Evolutionary conservation across 2,797 vertebrate species (phyloP).

Genomic region (Clamator glandarius): DNA sequence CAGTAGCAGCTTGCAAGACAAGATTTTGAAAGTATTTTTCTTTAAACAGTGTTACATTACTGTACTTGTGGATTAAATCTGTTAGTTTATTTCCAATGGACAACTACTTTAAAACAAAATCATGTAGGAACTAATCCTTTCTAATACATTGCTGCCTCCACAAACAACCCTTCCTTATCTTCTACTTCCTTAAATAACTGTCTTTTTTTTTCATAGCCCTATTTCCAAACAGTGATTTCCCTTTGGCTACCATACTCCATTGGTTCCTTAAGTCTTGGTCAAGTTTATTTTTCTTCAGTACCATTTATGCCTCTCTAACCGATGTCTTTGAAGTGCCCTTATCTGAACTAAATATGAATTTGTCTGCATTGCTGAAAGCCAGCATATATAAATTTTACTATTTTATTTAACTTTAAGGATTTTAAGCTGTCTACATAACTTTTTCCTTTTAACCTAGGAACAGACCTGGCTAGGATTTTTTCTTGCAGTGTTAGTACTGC

Average conservation of each 20-base stretch:
- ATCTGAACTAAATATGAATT: conserved; percentile 38
- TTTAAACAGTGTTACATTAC: not conserved
- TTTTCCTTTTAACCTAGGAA: conserved; percentile 45
- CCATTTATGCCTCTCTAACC: conserved; percentile 11
- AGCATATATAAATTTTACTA: not conserved
- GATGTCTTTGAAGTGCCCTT: conserved; percentile 44
- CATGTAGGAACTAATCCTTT: not conserved
- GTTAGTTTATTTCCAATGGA: not conserved
- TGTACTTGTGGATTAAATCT: conserved; percentile 15
- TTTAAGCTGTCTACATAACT: conserved; percentile 15
- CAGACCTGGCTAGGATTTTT: conserved; percentile 12
- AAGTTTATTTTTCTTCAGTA: conserved; percentile 41
- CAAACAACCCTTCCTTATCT: not conserved
- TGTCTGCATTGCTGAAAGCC: conserved; percentile 14
- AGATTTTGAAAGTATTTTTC: not conserved
- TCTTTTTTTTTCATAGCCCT: not conserved
- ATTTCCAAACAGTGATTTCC: conserved; percentile 30
- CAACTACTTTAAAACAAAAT: conserved; percentile 9
- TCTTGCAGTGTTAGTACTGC: not conserved
- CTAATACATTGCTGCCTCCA: not conserved
- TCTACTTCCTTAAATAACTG: conserved; percentile 7
- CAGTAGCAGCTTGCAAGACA: not conserved
- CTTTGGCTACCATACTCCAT: not conserved
- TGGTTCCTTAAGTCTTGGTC: not conserved
- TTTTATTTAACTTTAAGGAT: conserved; percentile 22